Percentiles rank a stretch among this genome's conserved stretches.
Evolutionary conservation across 2,797 vertebrate species (phyloP).

Genomic region (Bovichtus variegatus): DNA sequence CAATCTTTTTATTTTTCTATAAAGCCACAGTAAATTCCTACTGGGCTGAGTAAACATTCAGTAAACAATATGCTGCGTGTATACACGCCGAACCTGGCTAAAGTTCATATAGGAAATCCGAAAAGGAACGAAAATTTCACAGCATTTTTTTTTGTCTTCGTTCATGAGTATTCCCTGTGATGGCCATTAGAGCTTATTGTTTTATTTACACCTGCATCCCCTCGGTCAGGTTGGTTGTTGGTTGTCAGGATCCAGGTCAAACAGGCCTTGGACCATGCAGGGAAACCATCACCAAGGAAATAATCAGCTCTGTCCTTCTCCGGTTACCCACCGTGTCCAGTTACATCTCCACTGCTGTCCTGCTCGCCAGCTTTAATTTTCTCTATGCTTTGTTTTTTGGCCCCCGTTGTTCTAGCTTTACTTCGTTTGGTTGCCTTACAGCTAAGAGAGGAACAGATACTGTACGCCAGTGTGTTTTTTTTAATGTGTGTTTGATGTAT

Average conservation of each 20-base stretch:
- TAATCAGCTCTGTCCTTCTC: slow-evolving; percentile 76
- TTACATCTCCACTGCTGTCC: slow-evolving; percentile 65
- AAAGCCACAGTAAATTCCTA: not conserved
- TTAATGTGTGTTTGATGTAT: slow-evolving; percentile 39
- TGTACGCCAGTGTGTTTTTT: slow-evolving; percentile 6
- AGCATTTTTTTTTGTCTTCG: not conserved
- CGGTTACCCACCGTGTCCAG: slow-evolving; percentile 71
- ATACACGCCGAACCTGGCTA: not conserved
- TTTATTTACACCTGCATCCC: slow-evolving; percentile 50
- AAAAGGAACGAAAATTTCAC: not conserved
- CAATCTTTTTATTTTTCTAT: not conserved
- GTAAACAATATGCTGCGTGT: not conserved
- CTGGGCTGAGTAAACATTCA: not conserved
- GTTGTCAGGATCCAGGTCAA: slow-evolving; percentile 61
- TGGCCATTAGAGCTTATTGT: not conserved
- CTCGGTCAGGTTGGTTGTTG: slow-evolving; percentile 38
- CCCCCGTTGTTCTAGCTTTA: slow-evolving; percentile 14
- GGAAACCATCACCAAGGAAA: slow-evolving; percentile 73
- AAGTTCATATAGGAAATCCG: not conserved
- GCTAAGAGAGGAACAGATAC: not conserved
- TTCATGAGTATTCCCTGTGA: not conserved
- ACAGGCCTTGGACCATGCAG: slow-evolving; percentile 59
- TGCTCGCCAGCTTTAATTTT: slow-evolving; percentile 57
- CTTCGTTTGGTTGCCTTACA: slow-evolving; percentile 25
- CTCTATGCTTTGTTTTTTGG: slow-evolving; percentile 41